These are phyloP conservation scores for Aethes cnicana DNA, from an alignment of 2,888 invertebrate genomes.

Conservation along the genomic window DNA sequence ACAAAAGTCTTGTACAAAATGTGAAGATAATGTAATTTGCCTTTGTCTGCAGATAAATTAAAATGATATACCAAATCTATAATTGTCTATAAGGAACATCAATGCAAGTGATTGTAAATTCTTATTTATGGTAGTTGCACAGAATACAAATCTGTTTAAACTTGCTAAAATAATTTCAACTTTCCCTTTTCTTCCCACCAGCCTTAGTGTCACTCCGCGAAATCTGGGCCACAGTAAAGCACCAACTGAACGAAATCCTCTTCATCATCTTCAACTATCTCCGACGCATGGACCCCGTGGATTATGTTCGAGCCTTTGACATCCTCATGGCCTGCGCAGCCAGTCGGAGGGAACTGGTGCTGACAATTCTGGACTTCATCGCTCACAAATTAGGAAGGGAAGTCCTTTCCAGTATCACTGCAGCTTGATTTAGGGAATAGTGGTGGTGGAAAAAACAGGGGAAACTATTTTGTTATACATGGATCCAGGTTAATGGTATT, in stretches of 20 bases:
- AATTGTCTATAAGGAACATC: too few species aligned
- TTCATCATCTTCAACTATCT: slow-evolving; percentile 65
- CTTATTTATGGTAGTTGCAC: too few species aligned
- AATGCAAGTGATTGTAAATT: too few species aligned
- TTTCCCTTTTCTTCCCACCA: slow-evolving; percentile 39
- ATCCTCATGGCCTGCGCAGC: slow-evolving; percentile 55
- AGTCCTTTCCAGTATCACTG: slow-evolving; percentile 56
- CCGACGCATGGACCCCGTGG: slow-evolving; percentile 51
- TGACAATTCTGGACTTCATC: slow-evolving; percentile 63
- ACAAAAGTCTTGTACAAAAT: too few species aligned
- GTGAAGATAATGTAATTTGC: too few species aligned
- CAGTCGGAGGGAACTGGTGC: slow-evolving; percentile 55
- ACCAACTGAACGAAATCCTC: slow-evolving; percentile 55
- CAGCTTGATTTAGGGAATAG: slow-evolving; percentile 36
- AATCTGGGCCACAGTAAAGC: slow-evolving; percentile 57
- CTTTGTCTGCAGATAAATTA: too few species aligned
- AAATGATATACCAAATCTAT: too few species aligned
- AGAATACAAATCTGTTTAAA: too few species aligned
- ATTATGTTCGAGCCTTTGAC: slow-evolving; percentile 54
- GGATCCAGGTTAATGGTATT: too few species aligned
- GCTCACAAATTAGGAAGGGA: slow-evolving; percentile 55
- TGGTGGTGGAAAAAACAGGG: neutral
- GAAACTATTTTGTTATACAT: too few species aligned
- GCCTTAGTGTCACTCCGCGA: slow-evolving; percentile 61
- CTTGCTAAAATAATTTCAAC: neutral